Percentiles rank a stretch among this genome's conserved stretches.
These are phyloP conservation scores for Muricea muricata DNA, from an alignment of 92 coral and sea anemone species.

Conservation along the genomic window DNA sequence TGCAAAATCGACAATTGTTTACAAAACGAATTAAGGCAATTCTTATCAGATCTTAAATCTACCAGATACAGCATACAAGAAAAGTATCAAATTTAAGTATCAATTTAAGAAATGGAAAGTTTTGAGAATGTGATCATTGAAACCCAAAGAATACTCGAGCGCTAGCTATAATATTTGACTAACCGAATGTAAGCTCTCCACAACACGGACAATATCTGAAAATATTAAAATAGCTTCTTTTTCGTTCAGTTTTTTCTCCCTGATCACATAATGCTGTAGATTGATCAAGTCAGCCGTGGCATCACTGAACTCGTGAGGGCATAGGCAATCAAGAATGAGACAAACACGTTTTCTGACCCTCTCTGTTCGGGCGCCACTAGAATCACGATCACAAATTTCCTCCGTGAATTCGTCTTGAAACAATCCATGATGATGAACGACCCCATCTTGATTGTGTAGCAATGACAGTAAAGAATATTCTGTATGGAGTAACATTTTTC, in stretches of 20 bases:
- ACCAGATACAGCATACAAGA: not conserved
- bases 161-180: no score
- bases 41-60: not conserved
- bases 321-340: slow-evolving; percentile 90
- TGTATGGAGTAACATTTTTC: slow-evolving; percentile 95
- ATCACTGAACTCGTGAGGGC: slow-evolving; percentile 95
- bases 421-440: slow-evolving; percentile 94
- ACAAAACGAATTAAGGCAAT: not conserved
- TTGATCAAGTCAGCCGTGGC: slow-evolving; percentile 90
- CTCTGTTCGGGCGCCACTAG: slow-evolving; percentile 34
- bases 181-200: slow-evolving; percentile 97
- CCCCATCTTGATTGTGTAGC: slow-evolving; percentile 95
- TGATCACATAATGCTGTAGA: slow-evolving; percentile 94
- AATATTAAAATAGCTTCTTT: slow-evolving; percentile 93
- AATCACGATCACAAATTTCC: slow-evolving; percentile 57
- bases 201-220: slow-evolving; percentile 96
- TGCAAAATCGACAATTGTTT: not conserved
- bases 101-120: no score
- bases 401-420: slow-evolving; percentile 95
- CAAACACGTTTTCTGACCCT: slow-evolving; percentile 87
- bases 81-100: not conserved
- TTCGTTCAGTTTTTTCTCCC: slow-evolving; percentile 90
- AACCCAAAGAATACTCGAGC: no score
- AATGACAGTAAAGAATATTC: slow-evolving; percentile 94
- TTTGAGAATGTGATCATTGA: no score